Base-by-base conservation (phyloP, 1,140 invertebrate species). In the Leptoteleia sp. region DNA sequence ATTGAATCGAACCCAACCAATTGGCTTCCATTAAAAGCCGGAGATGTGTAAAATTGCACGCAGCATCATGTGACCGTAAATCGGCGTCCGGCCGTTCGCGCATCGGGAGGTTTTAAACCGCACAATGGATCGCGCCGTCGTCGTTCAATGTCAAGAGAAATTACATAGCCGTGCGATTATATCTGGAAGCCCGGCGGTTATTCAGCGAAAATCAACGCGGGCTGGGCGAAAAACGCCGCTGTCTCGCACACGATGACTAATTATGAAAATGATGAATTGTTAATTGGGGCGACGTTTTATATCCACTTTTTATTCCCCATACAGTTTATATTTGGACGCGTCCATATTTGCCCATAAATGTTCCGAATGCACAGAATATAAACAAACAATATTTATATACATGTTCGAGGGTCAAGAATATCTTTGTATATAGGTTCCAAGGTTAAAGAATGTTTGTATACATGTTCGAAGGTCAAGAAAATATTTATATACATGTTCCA, bases 141-240 rank as follows among this genome's bases (percentile, higher is more conserved):
- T 22, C 19, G 25, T 57, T 72, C 57, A 72, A 72, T 72, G 68
- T 72, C 68, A 62, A 61, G 67, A 61, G 67, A 71, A 71, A 71
- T 61, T 71, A 61, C 37, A 70, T 7, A 35, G 17, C 42, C 15
- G 35, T 1, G 42, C 45, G 17, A 48, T 57, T 40, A 15, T 52
- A 45, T 61, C 54, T 61, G 55, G 27, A 42, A 52, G 54, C 35
- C 9, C 54, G 25, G 4, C 43, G 11, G 40, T 43, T 45, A 37
- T 67, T 67, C 48, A 40, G 45, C 22, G 37, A n/a, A 19, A 52
- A 17, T 48, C 11, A 35, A 38, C 8, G 8, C 43, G 17, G 31
- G 17, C 25, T 52, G 31, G 59, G n/a, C n/a, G 27, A 67, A 67
- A 55, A 43, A 67, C 40, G 37, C 6, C 4, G 22, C 12, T 1